Percentiles rank a stretch among this genome's conserved stretches.
Conservation (phyloP, 2,888 invertebrate genomes). For the Patella pellucida region DNA sequence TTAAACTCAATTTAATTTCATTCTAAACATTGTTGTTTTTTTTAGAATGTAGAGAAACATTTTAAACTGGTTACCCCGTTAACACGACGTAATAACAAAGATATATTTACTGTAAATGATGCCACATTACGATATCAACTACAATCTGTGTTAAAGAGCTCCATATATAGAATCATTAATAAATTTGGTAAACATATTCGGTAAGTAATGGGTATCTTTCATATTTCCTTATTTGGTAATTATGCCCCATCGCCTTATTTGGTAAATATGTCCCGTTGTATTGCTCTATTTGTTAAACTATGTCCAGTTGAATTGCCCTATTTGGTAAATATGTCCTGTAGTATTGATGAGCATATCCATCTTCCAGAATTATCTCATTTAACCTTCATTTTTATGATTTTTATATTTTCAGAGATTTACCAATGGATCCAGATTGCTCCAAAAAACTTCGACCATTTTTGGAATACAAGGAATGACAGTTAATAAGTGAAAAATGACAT, state of each 20-base stretch:
- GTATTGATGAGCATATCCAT: too few relatives aligned
- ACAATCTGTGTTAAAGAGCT: conserved; percentile 53
- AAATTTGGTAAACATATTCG: conserved; percentile 60
- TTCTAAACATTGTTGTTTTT: neutral
- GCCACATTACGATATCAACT: conserved; percentile 47
- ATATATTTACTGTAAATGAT: conserved; percentile 33
- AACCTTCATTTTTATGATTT: too few relatives aligned
- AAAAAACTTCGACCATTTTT: conserved; percentile 56
- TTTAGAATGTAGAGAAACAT: conserved; percentile 66
- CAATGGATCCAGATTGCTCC: conserved; percentile 49
- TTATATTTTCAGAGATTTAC: conserved; percentile 51
- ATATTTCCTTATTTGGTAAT: too few relatives aligned
- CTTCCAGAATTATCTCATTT: too few relatives aligned
- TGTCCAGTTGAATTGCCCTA: too few relatives aligned
- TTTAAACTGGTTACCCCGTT: conserved; percentile 59
- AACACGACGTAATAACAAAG: conserved; percentile 43
- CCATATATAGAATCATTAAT: conserved; percentile 62
- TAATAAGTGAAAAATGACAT: neutral
- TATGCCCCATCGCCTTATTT: too few relatives aligned
- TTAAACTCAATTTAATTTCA: too few relatives aligned
- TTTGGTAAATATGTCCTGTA: too few relatives aligned
- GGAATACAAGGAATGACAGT: conserved; percentile 51
- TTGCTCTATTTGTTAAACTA: too few relatives aligned
- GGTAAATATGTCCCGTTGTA: too few relatives aligned
- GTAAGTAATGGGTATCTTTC: conserved; percentile 52